A percentile compares a stretch with the other conserved stretches of the same genome.
These are phyloP conservation scores for Gymnocephalus cernua DNA, from an alignment of 2,113 vertebrate genomes.

Conservation along the genomic window DNA sequence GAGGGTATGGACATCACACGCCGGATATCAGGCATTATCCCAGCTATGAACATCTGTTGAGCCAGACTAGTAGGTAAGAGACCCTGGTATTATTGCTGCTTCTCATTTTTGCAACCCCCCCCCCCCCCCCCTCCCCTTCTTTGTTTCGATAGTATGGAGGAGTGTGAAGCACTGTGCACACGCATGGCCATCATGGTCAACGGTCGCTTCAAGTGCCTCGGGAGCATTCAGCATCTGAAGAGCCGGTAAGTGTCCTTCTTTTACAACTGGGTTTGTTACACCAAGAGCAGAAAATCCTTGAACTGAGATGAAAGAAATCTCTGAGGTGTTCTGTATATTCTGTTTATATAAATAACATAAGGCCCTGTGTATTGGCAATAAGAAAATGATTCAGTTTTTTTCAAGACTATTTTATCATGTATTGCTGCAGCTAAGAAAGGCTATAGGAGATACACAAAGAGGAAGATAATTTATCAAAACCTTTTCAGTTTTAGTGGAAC, in stretches of 20 bases:
- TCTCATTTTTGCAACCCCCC: not conserved
- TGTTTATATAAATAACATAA: slow-evolving; percentile 39
- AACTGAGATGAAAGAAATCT: slow-evolving; percentile 49
- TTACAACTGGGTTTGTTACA: not conserved
- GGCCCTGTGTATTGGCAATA: slow-evolving; percentile 8
- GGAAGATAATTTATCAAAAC: not conserved
- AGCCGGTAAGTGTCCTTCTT: slow-evolving; percentile 75
- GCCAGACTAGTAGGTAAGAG: no score
- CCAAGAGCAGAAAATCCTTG: not conserved
- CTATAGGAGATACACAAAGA: not conserved
- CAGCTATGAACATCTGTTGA: no score
- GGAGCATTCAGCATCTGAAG: slow-evolving; percentile 94
- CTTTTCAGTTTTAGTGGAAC: not conserved
- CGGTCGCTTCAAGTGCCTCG: slow-evolving; percentile 91
- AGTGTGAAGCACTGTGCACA: slow-evolving; percentile 88
- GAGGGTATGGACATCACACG: no score
- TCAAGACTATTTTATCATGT: not conserved
- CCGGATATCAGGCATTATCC: no score
- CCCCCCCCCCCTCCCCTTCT: not conserved
- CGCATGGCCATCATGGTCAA: slow-evolving; percentile 98
- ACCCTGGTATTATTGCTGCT: not conserved
- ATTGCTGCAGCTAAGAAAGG: not conserved
- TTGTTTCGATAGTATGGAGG: slow-evolving; percentile 78
- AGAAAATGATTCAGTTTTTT: slow-evolving; percentile 22
- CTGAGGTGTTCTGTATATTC: slow-evolving; percentile 30